Evolutionary conservation across 2,113 vertebrate species (phyloP).

Genomic region (Psettodes erumei): DNA sequence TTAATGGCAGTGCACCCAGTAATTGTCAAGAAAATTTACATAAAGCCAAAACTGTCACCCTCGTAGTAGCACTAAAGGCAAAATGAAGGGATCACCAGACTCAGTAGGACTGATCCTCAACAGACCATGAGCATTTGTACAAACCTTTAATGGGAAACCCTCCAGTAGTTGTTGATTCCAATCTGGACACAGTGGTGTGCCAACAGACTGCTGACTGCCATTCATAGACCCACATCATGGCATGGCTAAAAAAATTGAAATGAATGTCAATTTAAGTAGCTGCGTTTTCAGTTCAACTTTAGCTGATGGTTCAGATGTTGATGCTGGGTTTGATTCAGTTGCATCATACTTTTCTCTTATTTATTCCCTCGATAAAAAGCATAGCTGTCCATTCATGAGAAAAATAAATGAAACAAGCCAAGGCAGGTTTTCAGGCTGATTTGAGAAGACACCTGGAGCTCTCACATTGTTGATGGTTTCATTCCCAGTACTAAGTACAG

Average conservation of each 20-base stretch:
- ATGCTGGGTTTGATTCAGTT: conserved; percentile 16
- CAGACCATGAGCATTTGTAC: background rate
- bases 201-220: background rate
- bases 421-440: conserved; percentile 23
- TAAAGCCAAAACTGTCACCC: background rate
- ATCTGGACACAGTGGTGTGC: background rate
- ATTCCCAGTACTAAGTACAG: background rate
- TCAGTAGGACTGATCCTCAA: background rate
- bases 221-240: background rate
- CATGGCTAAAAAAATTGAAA: background rate
- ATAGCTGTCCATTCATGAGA: conserved; percentile 3
- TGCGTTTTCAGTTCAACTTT: background rate
- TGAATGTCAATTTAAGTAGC: background rate
- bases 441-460: conserved; percentile 44
- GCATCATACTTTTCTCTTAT: conserved; percentile 30
- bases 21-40: background rate
- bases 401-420: conserved; percentile 10
- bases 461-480: conserved; percentile 36
- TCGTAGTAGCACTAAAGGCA: background rate
- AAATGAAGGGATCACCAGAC: background rate
- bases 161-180: background rate
- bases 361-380: conserved; percentile 17
- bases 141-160: background rate
- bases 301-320: background rate
- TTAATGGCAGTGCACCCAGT: background rate